Conservation (phyloP, 2,797 vertebrate species). For the Decapterus maruadsi region DNA sequence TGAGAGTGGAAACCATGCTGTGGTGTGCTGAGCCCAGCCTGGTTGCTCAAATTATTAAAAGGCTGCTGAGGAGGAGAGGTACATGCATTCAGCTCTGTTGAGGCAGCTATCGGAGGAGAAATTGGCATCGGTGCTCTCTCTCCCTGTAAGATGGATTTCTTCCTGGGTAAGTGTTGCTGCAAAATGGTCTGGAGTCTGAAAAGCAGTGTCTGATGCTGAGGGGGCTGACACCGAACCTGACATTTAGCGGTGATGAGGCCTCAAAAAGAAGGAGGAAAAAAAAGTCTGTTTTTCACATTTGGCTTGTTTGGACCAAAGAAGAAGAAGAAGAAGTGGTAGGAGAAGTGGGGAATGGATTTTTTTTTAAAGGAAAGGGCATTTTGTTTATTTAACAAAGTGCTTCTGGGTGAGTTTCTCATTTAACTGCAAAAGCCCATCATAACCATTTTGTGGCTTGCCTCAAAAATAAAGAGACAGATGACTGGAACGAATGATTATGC, state of each 20-base stretch:
- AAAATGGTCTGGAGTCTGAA: slow-evolving; percentile 56
- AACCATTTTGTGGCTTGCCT: slow-evolving; percentile 61
- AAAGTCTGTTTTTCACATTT: slow-evolving; percentile 28
- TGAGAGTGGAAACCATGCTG: slow-evolving; percentile 56
- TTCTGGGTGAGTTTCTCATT: slow-evolving; percentile 58
- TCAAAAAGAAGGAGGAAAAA: neutral
- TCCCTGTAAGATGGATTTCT: slow-evolving; percentile 61
- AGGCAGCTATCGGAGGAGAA: slow-evolving; percentile 51
- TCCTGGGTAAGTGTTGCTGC: slow-evolving; percentile 54
- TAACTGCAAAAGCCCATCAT: slow-evolving; percentile 52
- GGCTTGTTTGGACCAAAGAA: slow-evolving; percentile 19
- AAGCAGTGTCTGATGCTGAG: slow-evolving; percentile 55
- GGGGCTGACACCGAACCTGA: slow-evolving; percentile 58
- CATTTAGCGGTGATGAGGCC: slow-evolving; percentile 43
- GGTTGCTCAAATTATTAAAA: slow-evolving; percentile 74
- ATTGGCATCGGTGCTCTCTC: slow-evolving; percentile 49
- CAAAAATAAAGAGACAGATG: slow-evolving; percentile 70
- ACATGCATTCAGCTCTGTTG: slow-evolving; percentile 52
- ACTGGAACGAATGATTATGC: slow-evolving; percentile 72
- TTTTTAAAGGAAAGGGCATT: slow-evolving; percentile 38
- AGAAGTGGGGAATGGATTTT: slow-evolving; percentile 6
- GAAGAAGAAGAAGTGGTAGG: slow-evolving; percentile 8
- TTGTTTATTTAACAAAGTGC: slow-evolving; percentile 70
- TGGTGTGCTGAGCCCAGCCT: slow-evolving; percentile 48
- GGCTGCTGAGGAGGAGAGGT: slow-evolving; percentile 61